Base-by-base conservation (phyloP, 1,140 invertebrate genomes). In the Pseudomyrmex gracilis region DNA sequence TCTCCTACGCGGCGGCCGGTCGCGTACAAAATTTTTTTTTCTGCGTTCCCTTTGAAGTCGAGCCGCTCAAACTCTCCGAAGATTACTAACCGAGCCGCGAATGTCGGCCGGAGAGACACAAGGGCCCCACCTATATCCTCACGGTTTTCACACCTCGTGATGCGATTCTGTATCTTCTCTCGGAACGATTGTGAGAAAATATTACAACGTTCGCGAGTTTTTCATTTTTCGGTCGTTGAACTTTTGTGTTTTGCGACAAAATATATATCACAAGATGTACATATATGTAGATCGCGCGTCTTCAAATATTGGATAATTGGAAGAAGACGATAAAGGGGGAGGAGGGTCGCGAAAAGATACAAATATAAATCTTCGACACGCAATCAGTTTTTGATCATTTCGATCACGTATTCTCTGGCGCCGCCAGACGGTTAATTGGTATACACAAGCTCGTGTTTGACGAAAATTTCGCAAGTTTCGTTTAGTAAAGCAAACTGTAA, bases 21-120 rank as follows among this genome's bases (percentile, higher is more conserved):
- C 71, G 71, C 76, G 70, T 60, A 80, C 53, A 53, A 80, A 74
- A 78, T 85, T 86, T 83, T 88, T 84, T 85, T 86, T 83, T 88
- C 78, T 51, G 45, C 47, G 24, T 60, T 34, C 73, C 58, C 70
- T 88, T 90, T 89, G 86, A 88, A 82, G 86, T 85, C 82, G 76
- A 10, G 84, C 43, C 73, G 61, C 80, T 83, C 82, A 85, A 73
- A 83, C 60, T 57, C 5, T 34, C 34, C 58, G 63, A 70, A 24
- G 73, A 66, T 10, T 86, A 83, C 71, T 82, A 86, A 84, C 83
- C 78, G 61, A 80, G 51, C 49, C 55, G 15, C 73, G 70, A 80
- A 83, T 76, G 76, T 84, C 82, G 74, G 17, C 66, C 68, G 53
- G 53, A 55, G 45, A 73, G 34, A 34, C 34, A 49, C 68, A 10